Evolutionary conservation across 2,797 vertebrate genomes (phyloP), one percentile per base, ranked within the genome.

Genomic region (Rhynchonycteris naso): DNA sequence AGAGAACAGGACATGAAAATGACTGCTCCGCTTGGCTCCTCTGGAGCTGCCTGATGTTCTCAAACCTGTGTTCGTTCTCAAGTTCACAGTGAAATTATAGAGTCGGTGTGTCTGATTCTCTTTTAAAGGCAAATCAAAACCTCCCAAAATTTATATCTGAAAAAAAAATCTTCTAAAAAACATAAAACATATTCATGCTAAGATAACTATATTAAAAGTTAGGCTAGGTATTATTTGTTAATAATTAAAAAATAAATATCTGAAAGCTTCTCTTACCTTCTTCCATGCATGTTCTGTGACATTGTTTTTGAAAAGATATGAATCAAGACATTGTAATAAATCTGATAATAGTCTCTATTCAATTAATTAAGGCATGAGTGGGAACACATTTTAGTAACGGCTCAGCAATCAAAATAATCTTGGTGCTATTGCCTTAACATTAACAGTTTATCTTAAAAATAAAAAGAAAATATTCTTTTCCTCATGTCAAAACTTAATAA

Each of bases 121-220:
- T 97, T 89, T 78, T 18, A 78, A 88, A 74, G 85, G 30, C 63
- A 90, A 97, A 94, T 96, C 88, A 3, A 84, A 96, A 91, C 52
- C 74, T 95, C 79, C 75, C 87, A 95, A 96, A 94, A 95, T 58
- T 82, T 93, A 54, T 87, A 80, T 33, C 66, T 71, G 9, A 93
- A 96, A 90, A 88, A 86, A 90, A 96, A 85, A 94, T 72, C 16
- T 96, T 98, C 91, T 90, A 94, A 88, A 96, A 98, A 96, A 97
- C 97, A 97, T 98, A 97, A 98, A 98, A 96, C 99, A 99, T 99
- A 99, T 99, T 99, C 99, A 99, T 99, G 99, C 99, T 99, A 99
- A 99, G 99, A 98, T 98, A 98, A 97, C 98, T 98, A 63, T 99
- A 98, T 98, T 98, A 96, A 98, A 98, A 99, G 98, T 98, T 99